Base-by-base conservation (phyloP, 2,113 vertebrate species). In the Gopherus evgoodei region DNA sequence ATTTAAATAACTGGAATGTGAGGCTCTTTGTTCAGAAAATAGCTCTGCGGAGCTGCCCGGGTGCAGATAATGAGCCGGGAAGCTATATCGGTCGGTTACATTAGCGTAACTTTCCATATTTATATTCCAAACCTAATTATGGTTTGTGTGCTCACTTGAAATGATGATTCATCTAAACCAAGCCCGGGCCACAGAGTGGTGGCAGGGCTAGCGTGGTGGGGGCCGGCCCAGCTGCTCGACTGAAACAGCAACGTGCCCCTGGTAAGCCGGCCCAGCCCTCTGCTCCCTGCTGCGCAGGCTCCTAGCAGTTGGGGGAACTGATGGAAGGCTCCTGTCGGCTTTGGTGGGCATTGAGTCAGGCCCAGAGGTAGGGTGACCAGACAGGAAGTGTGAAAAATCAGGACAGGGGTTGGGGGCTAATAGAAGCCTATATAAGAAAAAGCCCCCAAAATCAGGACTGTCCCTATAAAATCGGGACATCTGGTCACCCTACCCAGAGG, bases 121-220 rank as follows among this genome's bases (percentile, higher is more conserved):
- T 92, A 92, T 92, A 92, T 92, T 92, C 91, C 91, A 92, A 89
- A 84, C 86, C 91, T 92, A 92, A 92, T 92, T 92, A 92, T 92
- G 91, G 91, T 88, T 92, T 92, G 91, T 56, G 91, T 88, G 91
- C 84, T 88, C 91, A 84, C 86, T 92, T 56, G 84, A 92, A 88
- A 88, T 92, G 91, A 92, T 92, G 91, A 92, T 84, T 92, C 91
- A 92, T 92, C 91, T 84, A 92, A 92, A 92, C 91, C 91, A 35
- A 92, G 91, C 91, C 81, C 84, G 80, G 86, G 86, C 91, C 91
- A 84, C 91, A 92, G 86, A 88, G 87, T 38, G 38, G 83, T 92
- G 86, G 91, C 82, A 92, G 86, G 86, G 56, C 86, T 86, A 31
- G 75, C 81, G 42, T 57, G 80, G 86, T 42, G 69, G 86, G 86